Conservation (phyloP, 2,113 vertebrate species). For the Orthonyx spaldingii region DNA sequence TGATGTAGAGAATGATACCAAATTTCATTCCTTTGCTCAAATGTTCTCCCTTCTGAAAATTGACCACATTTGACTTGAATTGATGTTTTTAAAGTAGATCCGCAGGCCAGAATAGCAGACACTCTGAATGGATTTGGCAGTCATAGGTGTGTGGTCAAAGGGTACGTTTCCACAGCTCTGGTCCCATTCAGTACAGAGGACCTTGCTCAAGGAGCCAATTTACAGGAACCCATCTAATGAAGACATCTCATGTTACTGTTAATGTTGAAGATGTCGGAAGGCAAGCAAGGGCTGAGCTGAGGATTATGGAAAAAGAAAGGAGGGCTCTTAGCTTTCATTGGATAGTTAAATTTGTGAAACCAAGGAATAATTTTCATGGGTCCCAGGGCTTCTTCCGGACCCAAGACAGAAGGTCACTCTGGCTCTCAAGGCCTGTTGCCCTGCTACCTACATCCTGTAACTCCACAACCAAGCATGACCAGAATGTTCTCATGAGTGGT, state of each 20-base stretch:
- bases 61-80: not conserved
- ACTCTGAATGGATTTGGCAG: not conserved
- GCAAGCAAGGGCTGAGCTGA: not conserved
- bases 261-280: not conserved
- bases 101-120: not conserved
- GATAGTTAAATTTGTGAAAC: not conserved
- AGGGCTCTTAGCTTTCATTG: not conserved
- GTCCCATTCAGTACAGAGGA: not conserved
- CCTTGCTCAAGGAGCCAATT: not conserved
- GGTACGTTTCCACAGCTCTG: not conserved
- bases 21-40: not conserved
- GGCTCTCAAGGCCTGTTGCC: too few relatives aligned
- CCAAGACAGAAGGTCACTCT: too few relatives aligned
- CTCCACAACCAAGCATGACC: not conserved
- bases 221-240: not conserved
- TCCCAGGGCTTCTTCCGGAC: too few relatives aligned
- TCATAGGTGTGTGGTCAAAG: not conserved
- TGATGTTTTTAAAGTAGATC: not conserved
- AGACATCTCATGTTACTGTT: not conserved
- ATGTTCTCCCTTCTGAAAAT: not conserved
- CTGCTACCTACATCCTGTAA: too few relatives aligned
- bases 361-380: too few relatives aligned
- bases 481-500: not conserved
- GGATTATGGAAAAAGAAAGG: not conserved
- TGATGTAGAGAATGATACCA: not conserved